A percentile compares a stretch with the other conserved stretches of the same genome.
phyloP scores from a whole-genome alignment of 2,113 vertebrate genomes.

The Nyctibius bracteatus region DNA sequence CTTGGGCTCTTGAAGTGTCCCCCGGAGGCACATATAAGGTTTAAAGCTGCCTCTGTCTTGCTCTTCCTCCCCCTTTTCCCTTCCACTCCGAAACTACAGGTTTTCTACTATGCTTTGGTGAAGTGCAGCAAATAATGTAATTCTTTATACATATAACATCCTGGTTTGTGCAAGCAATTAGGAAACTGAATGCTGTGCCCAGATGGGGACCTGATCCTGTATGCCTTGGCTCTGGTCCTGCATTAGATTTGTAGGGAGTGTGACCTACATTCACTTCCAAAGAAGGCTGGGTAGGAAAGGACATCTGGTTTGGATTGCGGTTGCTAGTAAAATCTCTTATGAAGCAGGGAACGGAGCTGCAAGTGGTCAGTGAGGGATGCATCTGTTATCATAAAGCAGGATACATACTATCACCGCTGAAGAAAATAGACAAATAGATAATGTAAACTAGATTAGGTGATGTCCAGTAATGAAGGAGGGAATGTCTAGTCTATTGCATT shows the following conservation, averaged over 20 bases:
- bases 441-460: background rate
- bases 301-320: constrained; percentile 56
- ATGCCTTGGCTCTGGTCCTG: constrained; percentile 19
- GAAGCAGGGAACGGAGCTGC: constrained; percentile 13
- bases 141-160: constrained; percentile 6
- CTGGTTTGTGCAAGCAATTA: constrained; percentile 48
- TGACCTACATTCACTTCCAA: constrained; percentile 59
- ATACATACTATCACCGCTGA: background rate
- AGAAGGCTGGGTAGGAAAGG: constrained; percentile 39
- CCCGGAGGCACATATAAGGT: background rate
- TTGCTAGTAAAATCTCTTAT: constrained; percentile 43
- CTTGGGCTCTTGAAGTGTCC: background rate
- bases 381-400: background rate
- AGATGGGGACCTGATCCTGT: constrained; percentile 58
- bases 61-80: constrained; percentile 8
- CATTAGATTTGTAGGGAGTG: constrained; percentile 56
- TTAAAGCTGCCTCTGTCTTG: constrained; percentile 13
- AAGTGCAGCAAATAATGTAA: constrained; percentile 23
- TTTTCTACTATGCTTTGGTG: background rate
- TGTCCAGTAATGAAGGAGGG: background rate
- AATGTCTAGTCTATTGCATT: background rate
- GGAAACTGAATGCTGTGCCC: background rate
- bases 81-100: background rate
- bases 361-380: constrained; percentile 5
- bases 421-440: background rate